Evolutionary conservation across 1,140 invertebrate genomes (phyloP), one percentile per base, ranked within the genome.

Genomic region (Atta colombica): DNA sequence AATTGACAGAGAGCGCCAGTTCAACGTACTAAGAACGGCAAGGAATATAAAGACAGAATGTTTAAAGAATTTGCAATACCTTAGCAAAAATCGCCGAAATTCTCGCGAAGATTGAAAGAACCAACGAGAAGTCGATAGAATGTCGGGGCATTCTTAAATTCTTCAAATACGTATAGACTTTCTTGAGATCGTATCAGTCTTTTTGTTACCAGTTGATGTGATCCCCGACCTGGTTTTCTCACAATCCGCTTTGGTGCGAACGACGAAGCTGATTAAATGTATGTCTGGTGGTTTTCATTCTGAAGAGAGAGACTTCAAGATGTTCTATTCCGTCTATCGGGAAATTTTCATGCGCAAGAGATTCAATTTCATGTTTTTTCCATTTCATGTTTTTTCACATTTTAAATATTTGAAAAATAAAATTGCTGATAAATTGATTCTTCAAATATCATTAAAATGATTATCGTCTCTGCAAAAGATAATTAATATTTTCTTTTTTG

Each of bases 1-100:
- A 93, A 93, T 91, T 89, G 89, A 87, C 72, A 66, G 65, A 82
- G 88, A 91, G 69, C 60, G 78, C 89, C 63, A 74, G 90, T 93
- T 92, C 93, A 91, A 93, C 86, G 92, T 60, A 91, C 90, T 78
- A 91, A 39, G 51, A 31, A 72, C 81, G 61, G 66, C 75, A 65
- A 65, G 69, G 4, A 39, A 25, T 16, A 61, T 18, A 65, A 55
- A 80, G 71, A n/a, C 55, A 31, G 4, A 49, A 75, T 74, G n/a
- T 82, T 18, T 14, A 14, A 58, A 16, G 14, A 69, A 81, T 81
- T 25, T 18, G 66, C 51, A 21, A 55, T 25, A 69, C 39, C 39
- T 8, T 45, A 12, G 2, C 10, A 12, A 21, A 5, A 4, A 10
- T 18, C 63, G n/a, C 31, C n/a, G 78, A 81, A 69, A 80, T 55